These are phyloP conservation scores for Mesorhabditis belari DNA, from an alignment of 2,888 invertebrate genomes.

Conservation along the genomic window DNA sequence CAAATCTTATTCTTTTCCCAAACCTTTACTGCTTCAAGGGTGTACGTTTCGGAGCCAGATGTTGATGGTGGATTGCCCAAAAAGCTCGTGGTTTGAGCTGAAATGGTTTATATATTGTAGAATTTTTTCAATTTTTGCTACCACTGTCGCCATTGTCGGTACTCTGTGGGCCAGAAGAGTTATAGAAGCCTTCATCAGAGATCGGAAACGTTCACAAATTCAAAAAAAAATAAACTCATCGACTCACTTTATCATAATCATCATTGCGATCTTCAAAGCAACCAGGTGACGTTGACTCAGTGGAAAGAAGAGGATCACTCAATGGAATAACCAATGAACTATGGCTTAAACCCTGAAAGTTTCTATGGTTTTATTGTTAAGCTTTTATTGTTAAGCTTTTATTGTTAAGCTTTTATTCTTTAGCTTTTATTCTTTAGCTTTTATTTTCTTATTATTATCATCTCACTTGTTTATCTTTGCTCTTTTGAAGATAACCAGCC, in stretches of 20 bases:
- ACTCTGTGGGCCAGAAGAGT: slow-evolving; percentile 8
- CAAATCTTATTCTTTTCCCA: too few species aligned
- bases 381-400: too few species aligned
- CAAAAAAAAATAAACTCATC: too few species aligned
- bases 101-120: too few species aligned
- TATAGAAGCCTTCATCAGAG: slow-evolving; percentile 36
- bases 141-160: not conserved
- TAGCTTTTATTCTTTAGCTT: too few species aligned
- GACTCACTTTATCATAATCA: slow-evolving; percentile 22
- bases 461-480: slow-evolving; percentile 33
- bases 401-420: too few species aligned
- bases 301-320: slow-evolving; percentile 6
- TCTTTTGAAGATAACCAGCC: slow-evolving; percentile 23
- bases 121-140: too few species aligned
- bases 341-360: slow-evolving; percentile 27
- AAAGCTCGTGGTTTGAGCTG: too few species aligned
- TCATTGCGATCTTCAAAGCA: slow-evolving; percentile 18
- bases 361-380: not conserved
- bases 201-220: slow-evolving; percentile 23
- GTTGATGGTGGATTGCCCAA: too few species aligned
- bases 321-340: slow-evolving; percentile 30
- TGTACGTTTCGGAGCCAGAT: too few species aligned
- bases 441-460: not conserved
- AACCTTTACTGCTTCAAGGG: too few species aligned
- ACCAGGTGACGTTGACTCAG: slow-evolving; percentile 10